phyloP scores from a whole-genome alignment of 92 coral and sea anemone genomes.

The Parazoanthus atlanticus region DNA sequence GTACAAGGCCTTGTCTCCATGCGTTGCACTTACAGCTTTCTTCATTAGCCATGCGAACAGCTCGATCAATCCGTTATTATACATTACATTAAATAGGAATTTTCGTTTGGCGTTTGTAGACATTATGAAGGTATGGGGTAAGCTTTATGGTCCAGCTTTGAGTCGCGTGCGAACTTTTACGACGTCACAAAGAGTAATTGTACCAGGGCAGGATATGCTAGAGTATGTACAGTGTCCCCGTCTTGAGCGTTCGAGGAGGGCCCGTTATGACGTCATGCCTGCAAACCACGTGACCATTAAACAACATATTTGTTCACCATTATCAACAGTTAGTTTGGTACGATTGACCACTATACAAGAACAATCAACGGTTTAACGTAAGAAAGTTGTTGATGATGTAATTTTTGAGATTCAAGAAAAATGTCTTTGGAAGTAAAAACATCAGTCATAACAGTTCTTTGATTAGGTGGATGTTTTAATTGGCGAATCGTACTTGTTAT shows the following conservation, averaged over 20 bases:
- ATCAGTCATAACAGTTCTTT: too few relatives aligned
- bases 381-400: background rate
- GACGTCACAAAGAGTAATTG: slow-evolving; percentile 13
- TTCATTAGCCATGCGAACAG: slow-evolving; percentile 75
- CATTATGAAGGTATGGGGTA: slow-evolving; percentile 31
- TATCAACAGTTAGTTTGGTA: background rate
- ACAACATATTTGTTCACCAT: background rate
- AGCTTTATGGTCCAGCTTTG: slow-evolving; percentile 13
- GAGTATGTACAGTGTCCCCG: slow-evolving; percentile 15
- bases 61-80: slow-evolving; percentile 72
- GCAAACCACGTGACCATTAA: background rate
- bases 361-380: background rate
- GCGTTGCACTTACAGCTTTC: slow-evolving; percentile 43
- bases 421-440: too few relatives aligned
- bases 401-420: background rate
- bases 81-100: slow-evolving; percentile 67
- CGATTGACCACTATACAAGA: background rate
- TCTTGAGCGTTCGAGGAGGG: background rate
- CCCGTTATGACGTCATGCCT: background rate
- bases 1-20: slow-evolving; percentile 30
- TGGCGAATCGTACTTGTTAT: too few relatives aligned
- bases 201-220: slow-evolving; percentile 4
- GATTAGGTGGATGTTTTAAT: too few relatives aligned
- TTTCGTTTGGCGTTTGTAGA: slow-evolving; percentile 70
- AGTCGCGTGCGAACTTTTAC: slow-evolving; percentile 27